These are phyloP conservation scores for Mesochorus sp. DNA, from an alignment of 2,888 invertebrate species.

Conservation along the genomic window DNA sequence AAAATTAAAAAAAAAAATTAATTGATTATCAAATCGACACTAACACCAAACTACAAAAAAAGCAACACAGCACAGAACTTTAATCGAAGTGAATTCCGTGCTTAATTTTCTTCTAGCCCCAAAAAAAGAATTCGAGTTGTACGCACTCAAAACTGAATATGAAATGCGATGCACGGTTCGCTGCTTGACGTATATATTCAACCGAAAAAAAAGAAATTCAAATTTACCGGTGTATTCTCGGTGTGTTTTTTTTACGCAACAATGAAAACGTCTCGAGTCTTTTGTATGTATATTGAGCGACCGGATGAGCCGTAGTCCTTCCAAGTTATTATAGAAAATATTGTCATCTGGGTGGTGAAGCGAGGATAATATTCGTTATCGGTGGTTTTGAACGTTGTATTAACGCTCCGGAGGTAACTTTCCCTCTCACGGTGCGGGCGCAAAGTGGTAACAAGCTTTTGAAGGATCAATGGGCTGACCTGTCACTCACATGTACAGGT, in stretches of 20 bases:
- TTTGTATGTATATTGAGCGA: neutral
- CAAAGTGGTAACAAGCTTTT: neutral
- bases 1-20: too few species aligned
- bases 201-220: neutral
- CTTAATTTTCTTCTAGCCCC: too few species aligned
- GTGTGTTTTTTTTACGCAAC: slow-evolving; percentile 4
- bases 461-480: slow-evolving; percentile 22
- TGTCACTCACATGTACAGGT: slow-evolving; percentile 46
- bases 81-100: too few species aligned
- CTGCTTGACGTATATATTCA: neutral
- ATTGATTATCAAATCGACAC: too few species aligned
- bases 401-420: neutral
- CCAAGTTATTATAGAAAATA: slow-evolving; percentile 52
- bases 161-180: neutral
- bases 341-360: slow-evolving; percentile 1
- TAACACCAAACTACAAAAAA: too few species aligned
- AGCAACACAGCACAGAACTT: too few species aligned
- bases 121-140: neutral
- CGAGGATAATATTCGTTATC: slow-evolving; percentile 25
- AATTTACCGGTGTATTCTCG: neutral
- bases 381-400: too few species aligned
- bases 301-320: neutral
- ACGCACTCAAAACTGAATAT: neutral
- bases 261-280: slow-evolving; percentile 17
- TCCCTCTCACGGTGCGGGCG: neutral